phyloP scores from a whole-genome alignment of 2,888 invertebrate species.

The Lissonota sp. region DNA sequence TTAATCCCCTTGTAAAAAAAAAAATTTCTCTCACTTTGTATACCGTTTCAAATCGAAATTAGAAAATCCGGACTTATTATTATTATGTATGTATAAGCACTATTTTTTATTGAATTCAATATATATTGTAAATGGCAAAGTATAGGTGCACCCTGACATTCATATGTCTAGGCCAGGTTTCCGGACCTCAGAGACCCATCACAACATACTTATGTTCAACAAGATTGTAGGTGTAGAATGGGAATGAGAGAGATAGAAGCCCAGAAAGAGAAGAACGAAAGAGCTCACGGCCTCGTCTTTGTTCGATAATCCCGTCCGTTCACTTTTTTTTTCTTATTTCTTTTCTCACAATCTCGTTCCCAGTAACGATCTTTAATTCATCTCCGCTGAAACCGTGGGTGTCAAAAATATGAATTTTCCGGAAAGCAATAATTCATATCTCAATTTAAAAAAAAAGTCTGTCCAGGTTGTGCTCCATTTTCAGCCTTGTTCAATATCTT shows the following conservation, averaged over 20 bases:
- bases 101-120: not conserved
- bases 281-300: slow-evolving; percentile 52
- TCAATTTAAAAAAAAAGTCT: too few relatives aligned
- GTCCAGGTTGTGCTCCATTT: too few relatives aligned
- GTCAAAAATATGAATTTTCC: too few relatives aligned
- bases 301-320: slow-evolving; percentile 52
- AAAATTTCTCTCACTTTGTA: too few relatives aligned
- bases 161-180: slow-evolving; percentile 8
- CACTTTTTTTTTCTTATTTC: slow-evolving; percentile 44
- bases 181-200: slow-evolving; percentile 33
- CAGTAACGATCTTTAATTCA: slow-evolving; percentile 42
- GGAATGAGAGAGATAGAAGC: slow-evolving; percentile 13
- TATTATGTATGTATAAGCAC: too few relatives aligned
- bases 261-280: slow-evolving; percentile 33
- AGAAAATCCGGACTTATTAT: too few relatives aligned
- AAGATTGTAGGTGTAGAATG: slow-evolving; percentile 42
- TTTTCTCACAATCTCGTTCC: slow-evolving; percentile 35
- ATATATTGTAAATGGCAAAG: not conserved
- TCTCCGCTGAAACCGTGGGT: not conserved
- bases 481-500: too few relatives aligned
- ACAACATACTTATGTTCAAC: slow-evolving; percentile 34
- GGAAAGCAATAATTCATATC: too few relatives aligned
- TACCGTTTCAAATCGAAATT: too few relatives aligned
- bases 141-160: slow-evolving; percentile 22
- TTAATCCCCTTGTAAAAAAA: too few relatives aligned